phyloP scores from a whole-genome alignment of 2,888 invertebrate genomes.

The Portevinia maculata region DNA sequence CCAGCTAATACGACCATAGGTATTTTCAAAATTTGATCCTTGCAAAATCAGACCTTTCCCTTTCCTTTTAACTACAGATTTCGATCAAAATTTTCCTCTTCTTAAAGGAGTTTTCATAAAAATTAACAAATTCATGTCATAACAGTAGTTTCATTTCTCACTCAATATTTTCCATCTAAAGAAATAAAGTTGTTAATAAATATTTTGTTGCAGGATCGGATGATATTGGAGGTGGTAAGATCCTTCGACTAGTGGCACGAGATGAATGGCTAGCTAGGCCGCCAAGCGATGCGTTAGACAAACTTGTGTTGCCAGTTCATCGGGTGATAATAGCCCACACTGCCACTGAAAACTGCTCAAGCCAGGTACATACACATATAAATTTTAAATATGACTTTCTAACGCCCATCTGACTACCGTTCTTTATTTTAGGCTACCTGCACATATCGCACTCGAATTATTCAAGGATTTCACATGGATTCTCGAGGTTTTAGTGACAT shows the following conservation, averaged over 20 bases:
- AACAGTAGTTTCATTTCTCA: background rate
- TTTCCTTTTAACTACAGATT: constrained; percentile 1
- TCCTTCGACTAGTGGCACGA: constrained; percentile 85
- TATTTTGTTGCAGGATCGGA: constrained; percentile 59
- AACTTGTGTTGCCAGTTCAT: constrained; percentile 83
- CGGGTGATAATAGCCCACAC: constrained; percentile 87
- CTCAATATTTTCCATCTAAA: background rate
- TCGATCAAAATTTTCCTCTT: constrained; percentile 10
- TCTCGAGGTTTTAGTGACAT: constrained; percentile 87
- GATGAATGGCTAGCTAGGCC: constrained; percentile 88
- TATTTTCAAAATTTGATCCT: constrained; percentile 76
- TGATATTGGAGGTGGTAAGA: constrained; percentile 76
- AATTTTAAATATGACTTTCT: background rate
- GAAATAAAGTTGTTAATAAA: too few species aligned
- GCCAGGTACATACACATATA: constrained; percentile 83
- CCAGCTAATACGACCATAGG: constrained; percentile 83
- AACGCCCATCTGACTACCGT: background rate
- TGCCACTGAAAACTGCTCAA: constrained; percentile 85
- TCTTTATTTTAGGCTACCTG: constrained; percentile 83
- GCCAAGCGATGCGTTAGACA: constrained; percentile 81
- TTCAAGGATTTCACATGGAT: constrained; percentile 88
- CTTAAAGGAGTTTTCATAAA: background rate
- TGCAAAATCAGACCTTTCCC: background rate
- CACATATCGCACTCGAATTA: constrained; percentile 82
- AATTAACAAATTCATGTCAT: constrained; percentile 6